These are phyloP conservation scores for Nettapus auritus DNA, from an alignment of 2,113 vertebrate species.

Conservation along the genomic window DNA sequence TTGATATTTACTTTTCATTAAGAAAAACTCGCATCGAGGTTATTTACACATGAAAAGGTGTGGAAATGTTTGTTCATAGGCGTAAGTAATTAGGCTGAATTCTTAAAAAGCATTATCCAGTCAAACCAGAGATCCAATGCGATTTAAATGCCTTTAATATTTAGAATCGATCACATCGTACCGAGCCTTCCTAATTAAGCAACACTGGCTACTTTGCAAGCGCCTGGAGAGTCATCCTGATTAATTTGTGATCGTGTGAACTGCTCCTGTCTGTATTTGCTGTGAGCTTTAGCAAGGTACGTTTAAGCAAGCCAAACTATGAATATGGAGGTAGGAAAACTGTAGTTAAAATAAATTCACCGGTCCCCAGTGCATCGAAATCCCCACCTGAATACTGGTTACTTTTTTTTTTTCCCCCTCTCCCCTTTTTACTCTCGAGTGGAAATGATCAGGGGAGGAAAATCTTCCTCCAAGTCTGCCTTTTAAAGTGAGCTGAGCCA, in stretches of 20 bases:
- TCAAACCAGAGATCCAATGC: slow-evolving; percentile 44
- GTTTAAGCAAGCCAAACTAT: slow-evolving; percentile 33
- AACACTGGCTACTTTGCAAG: not conserved
- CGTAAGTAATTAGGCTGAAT: slow-evolving; percentile 60
- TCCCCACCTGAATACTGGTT: slow-evolving; percentile 34
- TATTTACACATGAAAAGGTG: slow-evolving; percentile 74
- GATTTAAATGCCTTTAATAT: slow-evolving; percentile 47
- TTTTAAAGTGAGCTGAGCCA: slow-evolving; percentile 56
- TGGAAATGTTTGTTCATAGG: slow-evolving; percentile 58
- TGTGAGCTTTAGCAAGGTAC: slow-evolving; percentile 32
- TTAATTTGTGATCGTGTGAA: slow-evolving; percentile 36
- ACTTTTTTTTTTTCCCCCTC: not conserved
- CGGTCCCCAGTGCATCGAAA: slow-evolving; percentile 31
- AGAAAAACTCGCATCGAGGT: slow-evolving; percentile 54
- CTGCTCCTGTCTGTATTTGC: slow-evolving; percentile 28
- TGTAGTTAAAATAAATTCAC: slow-evolving; percentile 28
- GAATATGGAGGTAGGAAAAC: slow-evolving; percentile 6
- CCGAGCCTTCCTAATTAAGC: slow-evolving; percentile 34
- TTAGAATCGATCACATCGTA: slow-evolving; percentile 28
- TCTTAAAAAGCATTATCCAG: slow-evolving; percentile 62
- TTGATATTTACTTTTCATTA: slow-evolving; percentile 59
- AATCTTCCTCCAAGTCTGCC: slow-evolving; percentile 47
- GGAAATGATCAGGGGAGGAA: slow-evolving; percentile 49
- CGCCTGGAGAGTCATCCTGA: slow-evolving; percentile 10
- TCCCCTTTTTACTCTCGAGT: not conserved